phyloP scores from a whole-genome alignment of 2,113 vertebrate species.

The Antechinus flavipes region DNA sequence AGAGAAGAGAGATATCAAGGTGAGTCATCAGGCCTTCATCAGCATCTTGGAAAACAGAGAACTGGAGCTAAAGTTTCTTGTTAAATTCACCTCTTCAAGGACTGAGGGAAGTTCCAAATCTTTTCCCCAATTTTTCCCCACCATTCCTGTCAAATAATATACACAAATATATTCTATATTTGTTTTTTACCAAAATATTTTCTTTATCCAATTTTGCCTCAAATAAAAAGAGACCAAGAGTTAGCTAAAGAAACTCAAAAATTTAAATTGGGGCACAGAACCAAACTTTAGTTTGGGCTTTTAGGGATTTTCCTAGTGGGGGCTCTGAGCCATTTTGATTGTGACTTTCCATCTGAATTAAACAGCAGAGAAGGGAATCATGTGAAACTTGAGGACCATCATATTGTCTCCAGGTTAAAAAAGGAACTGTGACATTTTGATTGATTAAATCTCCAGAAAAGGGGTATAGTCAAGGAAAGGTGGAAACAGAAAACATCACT shows the following conservation, averaged over 20 bases:
- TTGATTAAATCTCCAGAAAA: background rate
- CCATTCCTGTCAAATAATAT: background rate
- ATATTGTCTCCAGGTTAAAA: background rate
- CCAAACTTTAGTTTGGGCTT: background rate
- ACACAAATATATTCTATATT: background rate
- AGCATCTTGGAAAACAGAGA: background rate
- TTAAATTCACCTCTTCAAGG: background rate
- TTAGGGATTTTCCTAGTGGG: background rate
- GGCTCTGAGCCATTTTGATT: background rate
- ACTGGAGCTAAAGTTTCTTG: background rate
- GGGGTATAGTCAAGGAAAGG: background rate
- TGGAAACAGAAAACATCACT: background rate
- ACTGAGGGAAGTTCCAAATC: background rate
- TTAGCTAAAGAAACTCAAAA: background rate
- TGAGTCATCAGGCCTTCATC: background rate
- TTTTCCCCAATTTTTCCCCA: background rate
- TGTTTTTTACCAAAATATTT: background rate
- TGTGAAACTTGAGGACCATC: background rate
- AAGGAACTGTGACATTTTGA: background rate
- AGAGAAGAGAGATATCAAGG: background rate
- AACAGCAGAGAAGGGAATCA: background rate
- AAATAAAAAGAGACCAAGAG: background rate
- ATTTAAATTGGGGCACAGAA: background rate
- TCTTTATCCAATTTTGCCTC: background rate
- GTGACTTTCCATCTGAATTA: background rate